Evolutionary conservation across 2,797 vertebrate genomes (phyloP), one percentile per base, ranked within the genome.

Genomic region (Taeniopygia guttata): DNA sequence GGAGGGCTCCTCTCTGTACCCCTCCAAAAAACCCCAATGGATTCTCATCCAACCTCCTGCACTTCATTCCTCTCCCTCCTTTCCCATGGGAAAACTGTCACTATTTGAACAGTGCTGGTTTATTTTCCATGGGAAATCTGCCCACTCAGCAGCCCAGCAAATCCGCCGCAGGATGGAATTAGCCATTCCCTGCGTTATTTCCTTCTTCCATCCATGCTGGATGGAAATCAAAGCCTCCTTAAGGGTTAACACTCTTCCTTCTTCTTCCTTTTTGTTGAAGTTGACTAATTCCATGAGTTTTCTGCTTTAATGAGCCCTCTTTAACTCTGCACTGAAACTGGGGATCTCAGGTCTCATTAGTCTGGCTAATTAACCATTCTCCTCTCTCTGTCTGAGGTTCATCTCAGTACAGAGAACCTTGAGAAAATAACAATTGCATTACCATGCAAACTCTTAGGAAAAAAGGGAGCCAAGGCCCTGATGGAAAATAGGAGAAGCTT

Each of bases 341-440:
- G 40, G 73, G 62, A 70, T 85, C 89, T 92, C 87, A 60, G 75
- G 43, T 95, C 79, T 95, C 87, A 93, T 96, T 96, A 97, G 83
- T 67, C 23, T 87, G 58, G 63, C 86, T 96, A 92, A 96, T 96
- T 95, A 96, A 55, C 87, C 64, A 73, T 87, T 94, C 77, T 91
- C 22, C 73, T 90, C 75, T 72, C 45, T 91, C 48, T 83, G 49
- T 66, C 80, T 89, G 75, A 73, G 23, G 60, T 91, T 92, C 85
- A 68, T 63, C 78, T 63, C 40, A 87, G 91, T 69, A 16, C 84
- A 85, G 43, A 75, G 72, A 94, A 77, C 68, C 54, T 64, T 60
- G 68, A 87, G 84, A 93, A 95, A 95, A 89, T 48, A 82, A 90
- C 81, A 80, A 43, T 67, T 79, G 20, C 60, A 62, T 89, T 92